A percentile compares a stretch with the other conserved stretches of the same genome.
phyloP scores from a whole-genome alignment of 2,113 vertebrate genomes.

The Lamprotornis superbus region DNA sequence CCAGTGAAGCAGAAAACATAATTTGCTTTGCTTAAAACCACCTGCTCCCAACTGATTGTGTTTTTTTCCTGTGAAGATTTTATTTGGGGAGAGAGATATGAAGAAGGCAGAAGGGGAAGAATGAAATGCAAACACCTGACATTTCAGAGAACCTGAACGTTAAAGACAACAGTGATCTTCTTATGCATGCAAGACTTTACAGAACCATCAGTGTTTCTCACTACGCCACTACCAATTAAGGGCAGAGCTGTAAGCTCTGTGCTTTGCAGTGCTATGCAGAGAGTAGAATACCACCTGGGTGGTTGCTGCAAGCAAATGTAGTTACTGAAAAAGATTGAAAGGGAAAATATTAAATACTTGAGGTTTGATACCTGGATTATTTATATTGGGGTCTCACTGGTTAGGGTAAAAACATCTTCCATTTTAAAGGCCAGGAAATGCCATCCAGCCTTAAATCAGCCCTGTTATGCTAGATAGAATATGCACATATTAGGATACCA shows the following conservation, averaged over 20 bases:
- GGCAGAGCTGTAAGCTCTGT: background rate
- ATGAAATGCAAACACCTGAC: background rate
- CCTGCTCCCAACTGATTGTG: background rate
- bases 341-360: background rate
- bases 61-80: background rate
- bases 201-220: background rate
- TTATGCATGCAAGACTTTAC: background rate
- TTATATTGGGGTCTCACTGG: background rate
- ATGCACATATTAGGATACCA: background rate
- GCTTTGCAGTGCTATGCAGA: background rate
- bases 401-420: background rate
- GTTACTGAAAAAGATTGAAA: background rate
- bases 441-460: background rate
- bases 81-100: background rate
- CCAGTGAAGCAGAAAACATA: conserved; percentile 31
- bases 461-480: background rate
- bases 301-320: background rate
- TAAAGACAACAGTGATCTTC: background rate
- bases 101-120: background rate
- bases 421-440: conserved; percentile 7
- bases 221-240: background rate
- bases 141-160: background rate
- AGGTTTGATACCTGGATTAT: background rate
- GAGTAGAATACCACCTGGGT: background rate
- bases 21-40: conserved; percentile 45